Conservation (phyloP, 2,797 vertebrate genomes). For the Lutra lutra region DNA sequence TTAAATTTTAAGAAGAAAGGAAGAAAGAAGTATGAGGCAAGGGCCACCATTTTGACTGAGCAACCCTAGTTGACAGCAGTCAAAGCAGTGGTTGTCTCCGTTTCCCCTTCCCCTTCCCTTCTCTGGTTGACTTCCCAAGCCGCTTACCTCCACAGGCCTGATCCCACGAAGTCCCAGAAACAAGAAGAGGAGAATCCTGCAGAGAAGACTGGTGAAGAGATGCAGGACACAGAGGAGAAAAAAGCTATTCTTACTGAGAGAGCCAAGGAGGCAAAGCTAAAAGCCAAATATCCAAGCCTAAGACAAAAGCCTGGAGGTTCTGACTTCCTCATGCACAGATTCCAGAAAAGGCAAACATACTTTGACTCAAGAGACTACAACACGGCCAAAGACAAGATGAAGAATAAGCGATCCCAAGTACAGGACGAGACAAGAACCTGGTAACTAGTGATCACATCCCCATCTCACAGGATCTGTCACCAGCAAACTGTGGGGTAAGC, state of each 20-base stretch:
- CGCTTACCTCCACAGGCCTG: conserved; percentile 53
- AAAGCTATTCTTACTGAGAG: conserved; percentile 90
- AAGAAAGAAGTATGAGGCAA: conserved; percentile 38
- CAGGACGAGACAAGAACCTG: conserved; percentile 95
- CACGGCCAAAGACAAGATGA: conserved; percentile 99
- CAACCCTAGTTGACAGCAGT: conserved; percentile 77
- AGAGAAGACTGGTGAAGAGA: conserved; percentile 86
- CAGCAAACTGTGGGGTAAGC: conserved; percentile 98
- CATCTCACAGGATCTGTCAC: conserved; percentile 96
- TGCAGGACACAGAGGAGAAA: conserved; percentile 94
- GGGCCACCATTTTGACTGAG: conserved; percentile 79
- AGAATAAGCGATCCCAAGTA: conserved; percentile 95
- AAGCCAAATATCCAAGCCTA: conserved; percentile 94
- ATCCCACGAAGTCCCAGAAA: conserved; percentile 85
- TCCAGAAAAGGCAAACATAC: conserved; percentile 99
- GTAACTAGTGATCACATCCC: conserved; percentile 99
- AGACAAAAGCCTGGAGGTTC: conserved; percentile 96
- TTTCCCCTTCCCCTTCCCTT: conserved; percentile 66
- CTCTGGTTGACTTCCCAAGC: conserved; percentile 58
- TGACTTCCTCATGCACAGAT: conserved; percentile 97
- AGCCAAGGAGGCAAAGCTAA: conserved; percentile 95
- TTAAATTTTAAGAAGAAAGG: no score
- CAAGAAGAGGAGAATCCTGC: conserved; percentile 81
- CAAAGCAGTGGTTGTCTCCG: conserved; percentile 65
- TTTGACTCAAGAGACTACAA: conserved; percentile 99